These are phyloP conservation scores for Tiphia femorata DNA, from an alignment of 2,888 invertebrate species.

Conservation along the genomic window DNA sequence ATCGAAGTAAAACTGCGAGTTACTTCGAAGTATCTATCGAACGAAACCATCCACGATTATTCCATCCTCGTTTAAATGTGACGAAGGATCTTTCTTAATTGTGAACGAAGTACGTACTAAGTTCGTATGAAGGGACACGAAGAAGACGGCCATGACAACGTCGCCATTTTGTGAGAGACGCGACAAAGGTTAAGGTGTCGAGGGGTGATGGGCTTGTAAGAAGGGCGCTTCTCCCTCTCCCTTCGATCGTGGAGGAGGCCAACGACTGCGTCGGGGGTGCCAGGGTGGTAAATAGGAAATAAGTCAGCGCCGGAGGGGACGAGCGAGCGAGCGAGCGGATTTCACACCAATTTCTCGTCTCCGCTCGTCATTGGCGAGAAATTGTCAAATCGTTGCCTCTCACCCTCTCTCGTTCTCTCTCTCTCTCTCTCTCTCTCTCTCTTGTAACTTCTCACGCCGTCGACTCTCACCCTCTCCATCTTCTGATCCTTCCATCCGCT, in stretches of 20 bases:
- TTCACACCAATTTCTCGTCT: conserved; percentile 66
- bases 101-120: no score
- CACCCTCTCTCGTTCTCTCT: conserved; percentile 22
- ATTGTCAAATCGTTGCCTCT: conserved; percentile 64
- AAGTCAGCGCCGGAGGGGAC: conserved; percentile 65
- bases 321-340: conserved; percentile 63
- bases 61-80: no score
- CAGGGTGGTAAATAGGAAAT: conserved; percentile 66
- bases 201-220: conserved; percentile 41
- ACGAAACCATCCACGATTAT: no score
- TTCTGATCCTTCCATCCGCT: conserved; percentile 23
- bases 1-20: no score
- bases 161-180: conserved; percentile 62
- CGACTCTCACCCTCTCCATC: background rate
- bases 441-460: conserved; percentile 4
- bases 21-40: no score
- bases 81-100: no score
- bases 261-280: conserved; percentile 28
- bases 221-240: conserved; percentile 20
- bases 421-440: conserved; percentile 7
- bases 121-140: no score
- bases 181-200: conserved; percentile 52
- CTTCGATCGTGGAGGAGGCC: conserved; percentile 19
- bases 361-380: conserved; percentile 64
- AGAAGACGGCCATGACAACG: conserved; percentile 51